Evolutionary conservation across 1,140 invertebrate genomes (phyloP), one percentile per base, ranked within the genome.

Genomic region (Cryptotermes secundus): DNA sequence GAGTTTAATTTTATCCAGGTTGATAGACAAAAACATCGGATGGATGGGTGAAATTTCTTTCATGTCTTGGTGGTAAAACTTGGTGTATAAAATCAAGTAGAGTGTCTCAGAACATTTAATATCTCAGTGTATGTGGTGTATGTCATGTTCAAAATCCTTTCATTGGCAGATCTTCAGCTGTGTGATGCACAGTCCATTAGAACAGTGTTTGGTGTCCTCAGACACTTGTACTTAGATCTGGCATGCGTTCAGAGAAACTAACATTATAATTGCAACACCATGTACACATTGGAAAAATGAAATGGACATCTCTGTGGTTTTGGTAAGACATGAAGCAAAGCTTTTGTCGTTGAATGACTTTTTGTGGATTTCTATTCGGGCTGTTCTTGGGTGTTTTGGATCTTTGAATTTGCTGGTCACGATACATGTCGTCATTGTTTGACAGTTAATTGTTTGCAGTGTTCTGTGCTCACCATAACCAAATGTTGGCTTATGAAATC

Each of bases 111-210:
- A 49, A 38, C 81, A 45, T 45, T 49, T 34, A 59, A 34, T 34
- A 49, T 45, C n/a, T 49, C 35, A 24, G 31, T 45, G 81, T 82
- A 26, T 45, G n/a, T 38, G 53, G 42, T 82, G 81, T 82, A 14
- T 82, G 7, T 49, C 42, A 45, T 34, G 53, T 53, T 45, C 81
- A 45, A 16, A 53, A 45, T 49, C 24, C 2, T 38, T 82, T 82
- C 26, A 31, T 24, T 49, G 35, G 42, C 42, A 49, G 42, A 53
- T 82, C 53, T 53, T 53, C 42, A 79, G 83, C 34, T 14, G 59
- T 83, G 49, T 83, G 83, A 83, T 83, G 35, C 83, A 83, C 83
- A 83, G 59, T 34, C 83, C 83, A 83, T 83, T 81, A 38, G 83
- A 79, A 36, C 72, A 83, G 81, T 82, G 38, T 45, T 83, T 42